phyloP scores from a whole-genome alignment of 2,888 invertebrate species.

The Thymelicus acteon region DNA sequence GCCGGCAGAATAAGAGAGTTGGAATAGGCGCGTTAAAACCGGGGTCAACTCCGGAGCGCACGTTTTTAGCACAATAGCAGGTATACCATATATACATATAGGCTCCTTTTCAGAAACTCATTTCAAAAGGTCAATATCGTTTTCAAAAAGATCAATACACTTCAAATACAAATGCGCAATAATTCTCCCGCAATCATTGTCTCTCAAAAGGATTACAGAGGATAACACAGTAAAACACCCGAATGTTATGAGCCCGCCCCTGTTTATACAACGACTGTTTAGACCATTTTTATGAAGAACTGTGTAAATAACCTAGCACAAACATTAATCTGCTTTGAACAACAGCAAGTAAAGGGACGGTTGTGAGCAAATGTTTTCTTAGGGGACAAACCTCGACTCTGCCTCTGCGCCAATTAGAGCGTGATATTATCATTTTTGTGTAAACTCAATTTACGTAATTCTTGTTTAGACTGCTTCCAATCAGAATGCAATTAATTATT shows the following conservation, averaged over 20 bases:
- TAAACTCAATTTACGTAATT: conserved; percentile 76
- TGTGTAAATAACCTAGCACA: conserved; percentile 77
- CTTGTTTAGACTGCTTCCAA: conserved; percentile 33
- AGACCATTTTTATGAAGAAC: conserved; percentile 82
- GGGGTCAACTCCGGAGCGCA: no score
- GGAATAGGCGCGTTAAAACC: no score
- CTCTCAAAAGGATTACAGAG: conserved; percentile 55
- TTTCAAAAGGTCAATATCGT: no score
- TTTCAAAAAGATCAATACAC: conserved; percentile 1
- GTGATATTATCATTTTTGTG: conserved; percentile 78
- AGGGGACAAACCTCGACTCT: conserved; percentile 72
- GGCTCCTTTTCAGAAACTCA: no score
- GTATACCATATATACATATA: no score
- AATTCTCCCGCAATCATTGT: conserved; percentile 26
- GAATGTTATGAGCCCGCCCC: conserved; percentile 65
- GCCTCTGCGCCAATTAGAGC: conserved; percentile 79
- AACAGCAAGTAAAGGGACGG: conserved; percentile 78
- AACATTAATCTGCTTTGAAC: conserved; percentile 84
- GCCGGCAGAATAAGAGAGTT: no score
- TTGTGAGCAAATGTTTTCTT: conserved; percentile 75
- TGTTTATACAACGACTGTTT: conserved; percentile 74
- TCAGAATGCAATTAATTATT: conserved; percentile 36
- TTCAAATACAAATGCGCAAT: conserved; percentile 22
- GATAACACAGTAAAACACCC: conserved; percentile 68
- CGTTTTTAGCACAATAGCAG: no score